Evolutionary conservation across 2,888 invertebrate genomes (phyloP).

Genomic region (Hydrotaea cyrtoneurina): DNA sequence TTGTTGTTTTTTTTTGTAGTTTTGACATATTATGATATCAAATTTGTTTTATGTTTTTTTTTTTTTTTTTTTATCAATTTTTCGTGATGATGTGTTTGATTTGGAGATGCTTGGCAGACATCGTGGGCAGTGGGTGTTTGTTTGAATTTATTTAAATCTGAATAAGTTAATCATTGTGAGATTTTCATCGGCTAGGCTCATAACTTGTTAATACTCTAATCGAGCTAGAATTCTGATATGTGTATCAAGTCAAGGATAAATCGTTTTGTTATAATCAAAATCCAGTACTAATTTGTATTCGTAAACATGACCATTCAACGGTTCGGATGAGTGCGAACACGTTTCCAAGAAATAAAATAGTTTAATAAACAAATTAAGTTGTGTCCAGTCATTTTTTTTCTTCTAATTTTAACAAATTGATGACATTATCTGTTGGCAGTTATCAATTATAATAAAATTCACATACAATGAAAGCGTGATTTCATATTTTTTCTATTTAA

Average conservation of each 20-base stretch:
- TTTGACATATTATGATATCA: slow-evolving; percentile 13
- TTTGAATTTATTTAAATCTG: neutral
- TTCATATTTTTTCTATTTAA: too few species aligned
- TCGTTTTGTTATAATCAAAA: neutral
- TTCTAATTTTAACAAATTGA: too few species aligned
- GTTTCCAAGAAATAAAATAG: too few species aligned
- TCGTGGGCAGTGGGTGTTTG: slow-evolving; percentile 5
- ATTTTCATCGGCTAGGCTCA: too few species aligned
- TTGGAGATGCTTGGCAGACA: too few species aligned
- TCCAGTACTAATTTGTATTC: neutral
- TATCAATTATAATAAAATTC: too few species aligned
- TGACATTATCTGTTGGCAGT: too few species aligned
- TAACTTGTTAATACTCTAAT: neutral
- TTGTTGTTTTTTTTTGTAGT: neutral
- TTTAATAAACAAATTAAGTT: too few species aligned
- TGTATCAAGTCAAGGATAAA: neutral
- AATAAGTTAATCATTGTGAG: neutral
- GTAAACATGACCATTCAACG: too few species aligned
- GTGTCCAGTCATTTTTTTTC: too few species aligned
- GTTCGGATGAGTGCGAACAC: too few species aligned
- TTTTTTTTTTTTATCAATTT: neutral
- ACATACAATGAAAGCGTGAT: too few species aligned
- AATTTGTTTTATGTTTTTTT: slow-evolving; percentile 8
- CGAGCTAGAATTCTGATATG: neutral
- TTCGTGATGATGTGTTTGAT: neutral